A percentile compares a stretch with the other conserved stretches of the same genome.
Evolutionary conservation across 2,113 vertebrate species (phyloP).

Genomic region (Oplegnathus fasciatus): DNA sequence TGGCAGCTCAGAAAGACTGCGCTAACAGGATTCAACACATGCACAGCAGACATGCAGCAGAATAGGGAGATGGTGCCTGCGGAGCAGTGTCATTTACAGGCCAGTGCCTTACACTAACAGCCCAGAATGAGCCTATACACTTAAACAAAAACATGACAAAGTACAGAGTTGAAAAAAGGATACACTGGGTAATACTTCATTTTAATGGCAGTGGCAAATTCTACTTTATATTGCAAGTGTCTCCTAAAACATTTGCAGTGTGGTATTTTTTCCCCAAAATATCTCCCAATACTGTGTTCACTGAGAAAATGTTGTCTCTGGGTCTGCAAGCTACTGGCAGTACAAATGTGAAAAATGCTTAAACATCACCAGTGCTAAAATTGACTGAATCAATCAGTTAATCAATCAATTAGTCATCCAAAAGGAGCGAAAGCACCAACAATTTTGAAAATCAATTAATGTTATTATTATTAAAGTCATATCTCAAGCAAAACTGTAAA

Average conservation of each 20-base stretch:
- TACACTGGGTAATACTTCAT: slow-evolving; percentile 23
- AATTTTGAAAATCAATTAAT: background rate
- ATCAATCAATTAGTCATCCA: background rate
- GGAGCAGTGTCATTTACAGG: slow-evolving; percentile 53
- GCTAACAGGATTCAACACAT: slow-evolving; percentile 63
- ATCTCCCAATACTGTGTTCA: slow-evolving; percentile 1
- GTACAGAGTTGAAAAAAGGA: slow-evolving; percentile 30
- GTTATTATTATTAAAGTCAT: background rate
- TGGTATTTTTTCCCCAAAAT: background rate
- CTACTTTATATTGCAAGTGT: slow-evolving; percentile 12
- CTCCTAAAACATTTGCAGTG: slow-evolving; percentile 13
- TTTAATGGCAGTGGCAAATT: slow-evolving; percentile 52
- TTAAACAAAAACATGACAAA: slow-evolving; percentile 43
- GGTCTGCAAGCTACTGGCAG: background rate
- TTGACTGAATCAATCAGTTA: background rate
- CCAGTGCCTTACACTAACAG: slow-evolving; percentile 34
- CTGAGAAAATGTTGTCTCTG: slow-evolving; percentile 3
- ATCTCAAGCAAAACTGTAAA: background rate
- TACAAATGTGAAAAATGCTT: background rate
- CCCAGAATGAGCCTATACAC: slow-evolving; percentile 26
- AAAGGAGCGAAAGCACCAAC: background rate
- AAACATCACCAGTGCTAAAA: background rate
- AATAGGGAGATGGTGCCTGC: slow-evolving; percentile 32
- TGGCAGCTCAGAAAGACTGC: slow-evolving; percentile 28
- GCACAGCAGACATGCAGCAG: slow-evolving; percentile 35